phyloP scores from a whole-genome alignment of 2,113 vertebrate species.

The Theristicus caerulescens region DNA sequence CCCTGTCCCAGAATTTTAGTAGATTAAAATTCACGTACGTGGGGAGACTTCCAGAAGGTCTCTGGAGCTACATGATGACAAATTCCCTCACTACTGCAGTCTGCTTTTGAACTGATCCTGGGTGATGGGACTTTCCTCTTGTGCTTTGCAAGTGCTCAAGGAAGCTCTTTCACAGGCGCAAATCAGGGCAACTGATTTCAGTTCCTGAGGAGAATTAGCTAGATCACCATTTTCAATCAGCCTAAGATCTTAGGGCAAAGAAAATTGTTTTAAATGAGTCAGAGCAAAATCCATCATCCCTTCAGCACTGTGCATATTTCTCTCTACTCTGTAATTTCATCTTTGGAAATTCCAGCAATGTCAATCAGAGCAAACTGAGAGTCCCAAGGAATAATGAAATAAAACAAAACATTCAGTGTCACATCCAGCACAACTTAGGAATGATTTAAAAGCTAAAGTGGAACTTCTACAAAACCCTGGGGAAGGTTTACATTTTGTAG shows the following conservation, averaged over 20 bases:
- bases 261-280: neutral
- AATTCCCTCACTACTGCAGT: neutral
- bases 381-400: neutral
- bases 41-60: neutral
- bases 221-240: neutral
- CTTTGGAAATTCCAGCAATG: constrained; percentile 2
- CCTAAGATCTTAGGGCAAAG: neutral
- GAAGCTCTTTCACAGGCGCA: neutral
- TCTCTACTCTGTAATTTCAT: neutral
- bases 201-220: neutral
- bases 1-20: neutral
- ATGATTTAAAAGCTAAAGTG: neutral
- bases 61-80: neutral
- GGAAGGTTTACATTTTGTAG: neutral
- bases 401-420: neutral
- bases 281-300: neutral
- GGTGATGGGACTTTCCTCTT: neutral
- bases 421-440: neutral
- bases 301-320: neutral
- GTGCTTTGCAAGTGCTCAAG: neutral
- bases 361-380: neutral
- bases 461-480: neutral
- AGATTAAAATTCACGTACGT: neutral
- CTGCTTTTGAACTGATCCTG: neutral
- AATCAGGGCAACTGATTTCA: neutral